Evolutionary conservation across 1,140 invertebrate species (phyloP), one percentile per base, ranked within the genome.

Genomic region (Achatina immaculata): DNA sequence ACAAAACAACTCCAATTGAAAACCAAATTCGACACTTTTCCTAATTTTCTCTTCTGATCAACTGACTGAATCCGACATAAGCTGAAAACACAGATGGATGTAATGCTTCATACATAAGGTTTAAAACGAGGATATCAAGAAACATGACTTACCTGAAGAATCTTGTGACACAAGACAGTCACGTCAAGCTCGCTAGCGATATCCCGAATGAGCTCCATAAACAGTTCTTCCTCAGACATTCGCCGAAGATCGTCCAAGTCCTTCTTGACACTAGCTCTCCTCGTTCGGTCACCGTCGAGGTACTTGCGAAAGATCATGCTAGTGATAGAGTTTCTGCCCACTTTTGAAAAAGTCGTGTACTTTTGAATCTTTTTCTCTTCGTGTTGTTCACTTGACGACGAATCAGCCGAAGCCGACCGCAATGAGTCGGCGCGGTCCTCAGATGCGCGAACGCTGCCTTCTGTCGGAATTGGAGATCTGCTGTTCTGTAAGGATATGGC

Each of bases 101-200:
- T n/a, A n/a, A n/a, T n/a, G n/a, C n/a, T n/a, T n/a, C n/a, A n/a
- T n/a, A n/a, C n/a, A n/a, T n/a, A n/a, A n/a, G n/a, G n/a, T n/a
- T n/a, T 45, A 45, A 19, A 45, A 45, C 43, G 19, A 19, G 19
- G 19, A 45, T 9, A 19, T 7, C 19, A 69, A 36, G 43, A 7
- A 72, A 9, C 19, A 11, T 28, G 19, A 24, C 77, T 36, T 36
- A 80, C 78, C 78, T 80, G 96, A 34, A 99, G 93, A 88, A 98
- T 99, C 92, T 99, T 99, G 93, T 98, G 96, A 90, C 97, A 98
- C 84, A 98, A 91, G 0, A 96, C 96, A 83, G 96, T 94, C 16
- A 98, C 95, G 87, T 99, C 97, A 86, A 99, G 91, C 90, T 98
- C 97, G 91, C 98, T 97, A 91, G 96, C 98, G 86, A 99, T 98